Base-by-base conservation (phyloP, 1,140 invertebrate genomes). In the Ostrea edulis region DNA sequence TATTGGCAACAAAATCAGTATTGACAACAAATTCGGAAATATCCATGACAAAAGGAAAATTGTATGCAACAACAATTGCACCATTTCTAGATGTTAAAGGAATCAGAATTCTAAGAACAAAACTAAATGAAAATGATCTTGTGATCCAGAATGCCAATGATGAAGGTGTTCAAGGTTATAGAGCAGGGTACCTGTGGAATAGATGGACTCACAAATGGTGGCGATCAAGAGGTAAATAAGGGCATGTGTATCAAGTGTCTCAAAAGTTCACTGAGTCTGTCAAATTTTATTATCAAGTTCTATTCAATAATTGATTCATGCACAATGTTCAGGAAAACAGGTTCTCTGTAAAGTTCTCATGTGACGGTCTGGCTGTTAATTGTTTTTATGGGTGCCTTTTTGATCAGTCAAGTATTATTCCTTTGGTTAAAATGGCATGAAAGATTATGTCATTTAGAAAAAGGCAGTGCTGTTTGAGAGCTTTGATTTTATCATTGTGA, bases 1-100 rank as follows among this genome's bases (percentile, higher is more conserved):
- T 44, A 44, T 44, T 44, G 35, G 5, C 58, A 62, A 62, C 68
- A 77, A 77, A 77, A 29, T 77, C 25, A 8, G n/a, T n/a, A n/a
- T n/a, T n/a, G n/a, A n/a, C 55, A 58, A 58, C 65, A 71, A 71
- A 71, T 8, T 71, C 22, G n/a, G 68, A 77, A 77, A 77, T 29
- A 77, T 17, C 29, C 4, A 25, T 11, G 22, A 77, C 68, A 35
- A 77, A 12, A 35, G 68, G 68, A 29, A 77, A 77, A 77, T 29
- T 77, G 68, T 77, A 77, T 77, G 22, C 68, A 12, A 77, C 68
- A 35, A 77, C 68, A 5, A 25, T 77, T 12, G 22, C 68, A 11
- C 68, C 68, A 77, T 77, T 77, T 35, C 25, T 77, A 35, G 25
- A 77, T 35, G 9, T 77, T 14, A 29, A 14, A 77, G 68, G 68